Base-by-base conservation (phyloP, 2,888 invertebrate genomes). In the Nysson spinosus region DNA sequence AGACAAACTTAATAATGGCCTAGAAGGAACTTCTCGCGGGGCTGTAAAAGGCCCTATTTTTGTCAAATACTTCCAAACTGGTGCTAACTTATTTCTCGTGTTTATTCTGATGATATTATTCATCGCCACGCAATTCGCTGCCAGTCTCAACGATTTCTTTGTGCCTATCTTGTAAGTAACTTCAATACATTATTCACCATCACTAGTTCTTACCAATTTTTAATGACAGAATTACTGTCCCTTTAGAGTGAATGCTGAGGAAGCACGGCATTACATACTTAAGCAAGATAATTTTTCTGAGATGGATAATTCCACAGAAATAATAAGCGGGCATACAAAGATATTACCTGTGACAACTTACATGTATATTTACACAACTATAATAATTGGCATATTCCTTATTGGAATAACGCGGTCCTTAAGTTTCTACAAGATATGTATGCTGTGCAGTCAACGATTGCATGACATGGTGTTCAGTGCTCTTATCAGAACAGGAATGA, bases 101-200 rank as follows among this genome's bases (percentile, higher is more conserved):
- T 64, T 87, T 1, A 69, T 88, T 0, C 77, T 91, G 39, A 66
- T 89, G 1, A 58, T 89, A 0, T 76, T 89, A 4, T 91, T 90
- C 71, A 5, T 92, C 0, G 9, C 90, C 9, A 89, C 93, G 0
- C 92, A 93, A 72, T 80, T 86, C 0, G 81, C 90, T n/a, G 92
- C 90, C 1, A 93, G 92, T 60, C 86, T 89, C 0, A 91, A 91
- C 0, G 95, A 95, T 83, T 93, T 90, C 78, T 94, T 92, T 89
- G 89, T 94, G 37, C 81, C 84, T 26, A 66, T 81, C 35, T 51
- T 86, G 83, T 85, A 44, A 79, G 85, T 79, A 58, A 39, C 1
- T 9, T 11, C n/a, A n/a, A n/a, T n/a, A n/a, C n/a, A n/a, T n/a
- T n/a, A n/a, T 7, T 11, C 1, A 3, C 2, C n/a, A 3, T 0